phyloP scores from a whole-genome alignment of 2,113 vertebrate species.

The Prietella phreatophila region DNA sequence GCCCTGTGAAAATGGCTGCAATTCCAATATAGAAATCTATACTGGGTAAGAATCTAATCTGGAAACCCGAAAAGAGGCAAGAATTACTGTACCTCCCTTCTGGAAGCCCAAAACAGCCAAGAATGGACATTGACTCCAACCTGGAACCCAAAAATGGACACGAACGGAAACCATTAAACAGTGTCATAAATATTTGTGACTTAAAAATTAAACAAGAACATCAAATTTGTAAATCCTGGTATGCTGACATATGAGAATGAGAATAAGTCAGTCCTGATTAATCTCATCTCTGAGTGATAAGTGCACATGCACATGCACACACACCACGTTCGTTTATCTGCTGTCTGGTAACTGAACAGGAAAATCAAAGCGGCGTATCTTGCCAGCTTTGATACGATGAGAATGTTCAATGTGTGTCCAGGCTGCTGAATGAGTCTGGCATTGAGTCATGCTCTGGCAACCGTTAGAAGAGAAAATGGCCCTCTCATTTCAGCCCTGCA shows the following conservation, averaged over 20 bases:
- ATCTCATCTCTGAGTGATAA: neutral
- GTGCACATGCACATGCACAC: neutral
- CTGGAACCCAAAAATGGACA: neutral
- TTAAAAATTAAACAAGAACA: neutral
- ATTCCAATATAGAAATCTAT: neutral
- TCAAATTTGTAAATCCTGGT: neutral
- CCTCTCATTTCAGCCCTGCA: conserved; percentile 73
- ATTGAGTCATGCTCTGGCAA: conserved; percentile 72
- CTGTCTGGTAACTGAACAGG: conserved; percentile 49
- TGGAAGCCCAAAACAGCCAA: too few relatives aligned
- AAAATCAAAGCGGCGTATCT: conserved; percentile 56
- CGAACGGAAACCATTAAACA: neutral
- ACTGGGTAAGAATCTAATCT: neutral
- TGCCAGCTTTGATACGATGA: conserved; percentile 66
- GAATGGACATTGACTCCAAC: neutral
- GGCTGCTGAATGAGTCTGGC: conserved; percentile 70
- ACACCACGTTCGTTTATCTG: conserved; percentile 22
- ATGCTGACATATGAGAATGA: conserved; percentile 5
- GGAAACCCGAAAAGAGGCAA: too few relatives aligned
- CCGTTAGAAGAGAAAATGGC: conserved; percentile 70
- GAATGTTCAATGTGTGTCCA: conserved; percentile 63
- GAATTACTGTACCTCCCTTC: neutral
- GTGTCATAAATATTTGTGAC: neutral
- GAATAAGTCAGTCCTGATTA: neutral
- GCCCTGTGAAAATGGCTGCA: too few relatives aligned